Evolutionary conservation across 2,888 invertebrate species (phyloP).

Genomic region (Microplitis manilae): DNA sequence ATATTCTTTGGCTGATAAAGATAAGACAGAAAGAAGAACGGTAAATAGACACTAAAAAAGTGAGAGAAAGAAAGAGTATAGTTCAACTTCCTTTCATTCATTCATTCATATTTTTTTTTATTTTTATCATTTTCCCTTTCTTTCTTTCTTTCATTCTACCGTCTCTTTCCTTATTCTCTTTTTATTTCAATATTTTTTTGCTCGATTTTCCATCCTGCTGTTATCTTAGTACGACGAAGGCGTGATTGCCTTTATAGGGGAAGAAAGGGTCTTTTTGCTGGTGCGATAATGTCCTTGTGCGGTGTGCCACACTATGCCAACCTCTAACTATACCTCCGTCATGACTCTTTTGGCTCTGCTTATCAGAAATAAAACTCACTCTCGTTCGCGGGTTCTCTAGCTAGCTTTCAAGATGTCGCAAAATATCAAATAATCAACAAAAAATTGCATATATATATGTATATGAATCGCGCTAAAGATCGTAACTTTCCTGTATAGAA

Average conservation of each 20-base stretch:
- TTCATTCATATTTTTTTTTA: conserved; percentile 44
- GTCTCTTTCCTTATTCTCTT: conserved; percentile 19
- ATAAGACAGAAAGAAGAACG: background rate
- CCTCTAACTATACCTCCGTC: conserved; percentile 25
- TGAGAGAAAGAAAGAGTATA: conserved; percentile 9
- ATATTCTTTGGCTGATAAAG: conserved; percentile 32
- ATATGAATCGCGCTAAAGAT: no score
- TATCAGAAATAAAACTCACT: conserved; percentile 27
- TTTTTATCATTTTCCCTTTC: conserved; percentile 32
- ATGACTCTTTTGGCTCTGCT: conserved; percentile 2
- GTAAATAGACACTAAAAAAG: background rate
- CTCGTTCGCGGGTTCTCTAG: conserved; percentile 22
- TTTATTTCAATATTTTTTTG: conserved; percentile 48
- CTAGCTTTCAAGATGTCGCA: background rate
- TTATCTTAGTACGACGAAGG: conserved; percentile 70
- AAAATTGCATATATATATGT: background rate
- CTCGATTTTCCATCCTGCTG: conserved; percentile 66
- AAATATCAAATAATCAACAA: background rate
- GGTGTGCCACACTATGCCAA: conserved; percentile 65
- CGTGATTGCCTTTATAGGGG: conserved; percentile 72
- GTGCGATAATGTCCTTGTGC: conserved; percentile 70
- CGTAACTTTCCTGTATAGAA: no score
- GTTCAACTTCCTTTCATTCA: conserved; percentile 26
- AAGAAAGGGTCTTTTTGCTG: conserved; percentile 71
- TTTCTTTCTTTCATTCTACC: conserved; percentile 29